Evolutionary conservation across 2,888 invertebrate species (phyloP).

Genomic region (Drosophila mimetica): DNA sequence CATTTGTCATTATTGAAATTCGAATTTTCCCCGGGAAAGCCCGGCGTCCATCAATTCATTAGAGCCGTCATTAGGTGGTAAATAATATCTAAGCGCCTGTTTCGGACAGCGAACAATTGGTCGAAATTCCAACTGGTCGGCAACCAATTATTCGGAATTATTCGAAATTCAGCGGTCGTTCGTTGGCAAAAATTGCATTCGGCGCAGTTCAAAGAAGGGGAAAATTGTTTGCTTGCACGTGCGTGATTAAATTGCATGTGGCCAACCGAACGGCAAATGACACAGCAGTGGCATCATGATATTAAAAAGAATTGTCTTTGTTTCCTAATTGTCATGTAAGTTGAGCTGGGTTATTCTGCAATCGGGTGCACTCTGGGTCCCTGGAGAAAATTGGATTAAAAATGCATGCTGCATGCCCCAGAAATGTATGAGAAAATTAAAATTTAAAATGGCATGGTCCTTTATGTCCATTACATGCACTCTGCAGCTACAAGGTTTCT

Average conservation of each 20-base stretch:
- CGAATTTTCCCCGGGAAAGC: background rate
- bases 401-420: background rate
- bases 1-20: background rate
- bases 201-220: constrained; percentile 8
- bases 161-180: constrained; percentile 5
- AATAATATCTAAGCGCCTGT: background rate
- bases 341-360: background rate
- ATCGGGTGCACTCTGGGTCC: background rate
- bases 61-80: constrained; percentile 19
- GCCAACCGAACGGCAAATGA: constrained; percentile 7
- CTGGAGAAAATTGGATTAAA: background rate
- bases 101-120: constrained; percentile 22
- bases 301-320: constrained; percentile 1
- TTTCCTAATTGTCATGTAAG: constrained; percentile 18
- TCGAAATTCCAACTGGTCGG: background rate
- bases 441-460: constrained; percentile 10
- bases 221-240: constrained; percentile 20
- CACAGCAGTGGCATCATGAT: background rate
- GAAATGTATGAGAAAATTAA: constrained; percentile 7
- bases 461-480: constrained; percentile 17
- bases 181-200: constrained; percentile 9
- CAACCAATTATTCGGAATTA: constrained; percentile 3
- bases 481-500: constrained; percentile 4
- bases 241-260: constrained; percentile 18
- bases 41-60: constrained; percentile 25